phyloP scores from a whole-genome alignment of 2,797 vertebrate species.

The Pygocentrus nattereri region DNA sequence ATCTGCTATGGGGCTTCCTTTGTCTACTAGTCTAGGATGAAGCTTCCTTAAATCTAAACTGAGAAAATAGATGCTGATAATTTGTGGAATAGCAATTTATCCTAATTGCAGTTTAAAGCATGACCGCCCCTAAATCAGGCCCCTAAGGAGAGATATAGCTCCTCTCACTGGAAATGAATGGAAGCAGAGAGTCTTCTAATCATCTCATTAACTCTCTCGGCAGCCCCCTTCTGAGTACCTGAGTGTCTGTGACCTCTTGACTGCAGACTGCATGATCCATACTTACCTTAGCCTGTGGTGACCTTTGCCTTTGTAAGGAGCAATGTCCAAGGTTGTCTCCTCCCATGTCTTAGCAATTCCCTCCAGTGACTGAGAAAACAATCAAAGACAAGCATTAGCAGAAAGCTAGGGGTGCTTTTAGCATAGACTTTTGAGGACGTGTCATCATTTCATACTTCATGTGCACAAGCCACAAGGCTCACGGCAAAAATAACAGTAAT shows the following conservation, averaged over 20 bases:
- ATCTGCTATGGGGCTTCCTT: background rate
- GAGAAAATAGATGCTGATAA: conserved; percentile 37
- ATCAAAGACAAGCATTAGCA: conserved; percentile 11
- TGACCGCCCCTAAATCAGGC: conserved; percentile 24
- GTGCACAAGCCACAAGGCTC: no score
- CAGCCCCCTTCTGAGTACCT: conserved; percentile 18
- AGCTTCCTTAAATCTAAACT: conserved; percentile 26
- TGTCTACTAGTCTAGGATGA: background rate
- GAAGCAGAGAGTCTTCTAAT: conserved; percentile 11
- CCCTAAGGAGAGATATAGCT: conserved; percentile 8
- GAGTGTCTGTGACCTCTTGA: conserved; percentile 46
- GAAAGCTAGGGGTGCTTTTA: conserved; percentile 13
- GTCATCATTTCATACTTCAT: no score
- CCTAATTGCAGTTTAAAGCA: conserved; percentile 40
- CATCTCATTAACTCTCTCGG: conserved; percentile 46
- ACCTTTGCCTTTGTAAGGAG: conserved; percentile 85
- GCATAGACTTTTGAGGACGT: background rate
- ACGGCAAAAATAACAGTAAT: no score
- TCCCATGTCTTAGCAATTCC: conserved; percentile 84
- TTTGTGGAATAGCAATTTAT: conserved; percentile 12
- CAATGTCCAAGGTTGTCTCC: conserved; percentile 78
- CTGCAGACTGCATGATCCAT: conserved; percentile 31
- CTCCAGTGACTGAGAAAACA: conserved; percentile 79
- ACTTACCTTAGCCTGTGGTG: conserved; percentile 84
- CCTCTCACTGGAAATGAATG: conserved; percentile 15